Evolutionary conservation across 2,888 invertebrate species (phyloP).

Genomic region (Tipula lateralis): DNA sequence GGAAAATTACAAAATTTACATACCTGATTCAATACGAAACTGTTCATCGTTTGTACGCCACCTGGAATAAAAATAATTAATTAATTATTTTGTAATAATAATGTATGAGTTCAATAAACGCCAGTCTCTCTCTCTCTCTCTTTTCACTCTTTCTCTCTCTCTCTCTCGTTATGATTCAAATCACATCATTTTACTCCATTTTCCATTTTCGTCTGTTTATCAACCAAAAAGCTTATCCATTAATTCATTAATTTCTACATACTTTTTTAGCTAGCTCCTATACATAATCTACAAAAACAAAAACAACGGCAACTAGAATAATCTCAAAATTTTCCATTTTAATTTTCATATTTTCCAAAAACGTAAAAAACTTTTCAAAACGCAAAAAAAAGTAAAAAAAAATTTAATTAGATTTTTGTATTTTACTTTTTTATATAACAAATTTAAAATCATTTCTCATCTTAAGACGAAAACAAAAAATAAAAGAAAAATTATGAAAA

Average conservation of each 20-base stretch:
- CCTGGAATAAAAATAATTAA: background rate
- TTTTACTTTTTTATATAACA: background rate
- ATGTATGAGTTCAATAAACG: background rate
- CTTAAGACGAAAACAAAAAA: background rate
- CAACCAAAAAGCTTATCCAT: background rate
- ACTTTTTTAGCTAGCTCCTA: background rate
- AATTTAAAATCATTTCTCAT: slow-evolving; percentile 24
- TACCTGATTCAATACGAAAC: background rate
- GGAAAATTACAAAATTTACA: background rate
- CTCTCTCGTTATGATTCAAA: background rate
- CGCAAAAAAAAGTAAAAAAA: slow-evolving; percentile 7
- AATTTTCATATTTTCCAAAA: slow-evolving; percentile 14
- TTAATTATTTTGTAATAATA: background rate
- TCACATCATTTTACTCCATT: background rate
- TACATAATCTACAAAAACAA: background rate
- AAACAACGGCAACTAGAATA: background rate
- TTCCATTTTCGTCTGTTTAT: background rate
- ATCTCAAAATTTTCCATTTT: slow-evolving; percentile 7
- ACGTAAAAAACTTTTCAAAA: background rate
- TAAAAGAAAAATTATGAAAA: slow-evolving; percentile 3
- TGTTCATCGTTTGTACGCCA: background rate
- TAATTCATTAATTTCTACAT: background rate
- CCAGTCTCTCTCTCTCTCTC: background rate
- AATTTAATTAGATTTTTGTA: background rate
- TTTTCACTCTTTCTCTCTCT: background rate